phyloP scores from a whole-genome alignment of 2,113 vertebrate species.

The Phasianus colchicus region DNA sequence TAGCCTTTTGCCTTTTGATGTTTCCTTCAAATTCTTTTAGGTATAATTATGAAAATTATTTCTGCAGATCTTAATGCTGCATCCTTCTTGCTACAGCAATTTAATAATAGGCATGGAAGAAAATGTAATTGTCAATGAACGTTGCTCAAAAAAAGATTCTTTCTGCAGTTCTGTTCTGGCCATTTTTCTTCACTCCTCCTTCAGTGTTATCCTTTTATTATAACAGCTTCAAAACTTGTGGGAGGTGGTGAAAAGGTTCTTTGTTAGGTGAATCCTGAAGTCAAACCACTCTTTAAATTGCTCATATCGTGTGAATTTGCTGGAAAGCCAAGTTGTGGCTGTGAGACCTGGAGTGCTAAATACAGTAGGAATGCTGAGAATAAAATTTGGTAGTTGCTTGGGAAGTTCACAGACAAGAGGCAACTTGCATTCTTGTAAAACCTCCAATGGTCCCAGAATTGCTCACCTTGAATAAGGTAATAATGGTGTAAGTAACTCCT shows the following conservation, averaged over 20 bases:
- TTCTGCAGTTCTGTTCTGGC: not conserved
- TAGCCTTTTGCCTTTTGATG: not conserved
- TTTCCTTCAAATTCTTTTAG: not conserved
- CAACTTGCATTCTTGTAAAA: not conserved
- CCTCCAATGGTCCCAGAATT: not conserved
- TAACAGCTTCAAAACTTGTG: conserved; percentile 21
- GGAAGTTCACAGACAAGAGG: not conserved
- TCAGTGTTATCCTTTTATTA: not conserved
- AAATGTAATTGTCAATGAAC: not conserved
- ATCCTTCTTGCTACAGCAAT: not conserved
- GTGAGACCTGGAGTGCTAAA: not conserved
- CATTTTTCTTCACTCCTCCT: not conserved
- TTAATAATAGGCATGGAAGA: not conserved
- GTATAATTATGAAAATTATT: not conserved
- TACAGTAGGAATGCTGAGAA: not conserved
- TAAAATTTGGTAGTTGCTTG: not conserved
- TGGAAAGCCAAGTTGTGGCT: not conserved
- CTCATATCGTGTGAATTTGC: not conserved
- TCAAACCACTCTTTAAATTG: conserved; percentile 1
- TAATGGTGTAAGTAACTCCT: not conserved
- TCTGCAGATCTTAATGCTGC: not conserved
- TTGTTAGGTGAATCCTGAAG: conserved; percentile 12
- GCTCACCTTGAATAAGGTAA: not conserved
- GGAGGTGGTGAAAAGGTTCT: not conserved
- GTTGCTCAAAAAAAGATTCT: not conserved